Evolutionary conservation across 2,797 vertebrate species (phyloP).

Genomic region (Ctenopoma kingsleyae): DNA sequence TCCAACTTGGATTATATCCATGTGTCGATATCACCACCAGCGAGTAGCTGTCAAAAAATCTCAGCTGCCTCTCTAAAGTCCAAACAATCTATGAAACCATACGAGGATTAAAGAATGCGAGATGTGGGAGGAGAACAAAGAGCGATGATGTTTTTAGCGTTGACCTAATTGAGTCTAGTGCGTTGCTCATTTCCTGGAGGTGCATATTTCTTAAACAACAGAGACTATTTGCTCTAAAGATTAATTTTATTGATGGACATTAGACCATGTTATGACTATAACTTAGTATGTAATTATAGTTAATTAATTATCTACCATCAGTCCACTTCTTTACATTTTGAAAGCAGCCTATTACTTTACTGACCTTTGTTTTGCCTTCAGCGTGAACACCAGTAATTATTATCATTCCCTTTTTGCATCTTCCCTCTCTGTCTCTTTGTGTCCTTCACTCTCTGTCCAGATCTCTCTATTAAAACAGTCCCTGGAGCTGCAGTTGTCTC

Average conservation of each 20-base stretch:
- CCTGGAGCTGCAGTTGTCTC: constrained; percentile 96
- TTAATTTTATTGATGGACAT: neutral
- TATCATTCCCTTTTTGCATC: neutral
- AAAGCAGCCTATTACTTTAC: neutral
- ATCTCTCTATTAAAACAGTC: constrained; percentile 97
- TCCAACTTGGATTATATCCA: constrained; percentile 31
- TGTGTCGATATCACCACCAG: constrained; percentile 17
- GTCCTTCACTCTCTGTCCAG: constrained; percentile 59
- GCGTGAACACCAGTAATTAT: neutral
- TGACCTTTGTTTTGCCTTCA: neutral
- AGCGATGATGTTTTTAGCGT: neutral
- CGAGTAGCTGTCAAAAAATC: neutral
- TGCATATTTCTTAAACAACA: neutral
- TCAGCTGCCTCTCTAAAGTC: neutral
- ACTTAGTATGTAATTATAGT: neutral
- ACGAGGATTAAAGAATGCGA: constrained; percentile 4
- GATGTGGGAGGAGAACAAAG: neutral
- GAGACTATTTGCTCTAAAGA: neutral
- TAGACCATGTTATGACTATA: neutral
- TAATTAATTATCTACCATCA: neutral
- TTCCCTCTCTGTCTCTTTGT: constrained; percentile 1
- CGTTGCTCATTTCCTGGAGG: constrained; percentile 18
- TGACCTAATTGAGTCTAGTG: constrained; percentile 30
- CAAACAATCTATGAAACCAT: neutral
- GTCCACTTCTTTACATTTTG: neutral